phyloP scores from a whole-genome alignment of 1,140 invertebrate species.

The Holotrichia oblita region DNA sequence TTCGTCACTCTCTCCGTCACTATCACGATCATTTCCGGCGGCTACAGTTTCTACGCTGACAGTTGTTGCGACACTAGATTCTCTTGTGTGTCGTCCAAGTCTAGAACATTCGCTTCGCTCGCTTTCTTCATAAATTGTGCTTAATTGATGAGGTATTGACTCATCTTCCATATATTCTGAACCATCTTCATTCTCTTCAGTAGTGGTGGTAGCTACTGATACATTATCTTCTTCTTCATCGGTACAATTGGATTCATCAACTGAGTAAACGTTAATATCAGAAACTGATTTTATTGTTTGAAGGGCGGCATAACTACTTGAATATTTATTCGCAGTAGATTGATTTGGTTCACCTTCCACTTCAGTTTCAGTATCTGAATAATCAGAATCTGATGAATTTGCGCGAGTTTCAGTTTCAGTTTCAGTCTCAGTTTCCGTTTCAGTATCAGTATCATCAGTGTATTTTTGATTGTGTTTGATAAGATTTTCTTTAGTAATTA shows the following conservation, averaged over 20 bases:
- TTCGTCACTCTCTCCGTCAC: constrained; percentile 4
- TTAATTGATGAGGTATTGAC: constrained; percentile 62
- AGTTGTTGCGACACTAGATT: constrained; percentile 58
- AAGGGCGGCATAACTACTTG: constrained; percentile 50
- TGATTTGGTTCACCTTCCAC: not conserved
- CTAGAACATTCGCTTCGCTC: constrained; percentile 57
- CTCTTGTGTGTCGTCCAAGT: constrained; percentile 51
- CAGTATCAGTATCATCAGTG: constrained; percentile 30
- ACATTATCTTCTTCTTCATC: constrained; percentile 45
- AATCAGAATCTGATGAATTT: constrained; percentile 34
- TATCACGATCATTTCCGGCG: not conserved
- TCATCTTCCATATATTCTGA: constrained; percentile 48
- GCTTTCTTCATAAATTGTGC: constrained; percentile 68
- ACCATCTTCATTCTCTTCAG: constrained; percentile 49
- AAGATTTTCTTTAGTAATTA: constrained; percentile 35
- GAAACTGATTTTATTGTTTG: constrained; percentile 64
- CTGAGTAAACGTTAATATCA: constrained; percentile 63
- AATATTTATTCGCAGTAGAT: constrained; percentile 45
- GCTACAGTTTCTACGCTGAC: constrained; percentile 44
- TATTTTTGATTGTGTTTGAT: constrained; percentile 8
- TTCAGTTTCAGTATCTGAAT: constrained; percentile 50
- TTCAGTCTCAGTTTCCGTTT: constrained; percentile 27
- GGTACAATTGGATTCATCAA: constrained; percentile 47
- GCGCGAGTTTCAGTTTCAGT: constrained; percentile 35
- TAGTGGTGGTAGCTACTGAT: constrained; percentile 52